phyloP scores from a whole-genome alignment of 2,797 vertebrate genomes.

The Chrosomus eos region DNA sequence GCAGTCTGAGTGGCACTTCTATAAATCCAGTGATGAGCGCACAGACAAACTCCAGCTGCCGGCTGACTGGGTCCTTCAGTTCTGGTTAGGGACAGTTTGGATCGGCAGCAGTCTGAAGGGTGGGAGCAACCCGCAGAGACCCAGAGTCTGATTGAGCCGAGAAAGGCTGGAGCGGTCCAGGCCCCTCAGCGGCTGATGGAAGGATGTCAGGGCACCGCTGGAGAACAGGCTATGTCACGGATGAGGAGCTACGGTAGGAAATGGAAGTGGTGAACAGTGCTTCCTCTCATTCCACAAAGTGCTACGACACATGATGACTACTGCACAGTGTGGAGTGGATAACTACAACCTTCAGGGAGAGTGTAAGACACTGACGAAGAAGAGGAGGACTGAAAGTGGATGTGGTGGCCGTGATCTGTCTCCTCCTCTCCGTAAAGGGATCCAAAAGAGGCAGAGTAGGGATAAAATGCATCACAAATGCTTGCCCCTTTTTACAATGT shows the following conservation, averaged over 20 bases:
- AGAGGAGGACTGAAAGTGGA: conserved; percentile 26
- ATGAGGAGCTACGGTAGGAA: conserved; percentile 27
- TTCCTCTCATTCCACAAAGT: conserved; percentile 49
- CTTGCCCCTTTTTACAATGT: conserved; percentile 60
- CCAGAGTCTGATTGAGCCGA: conserved; percentile 39
- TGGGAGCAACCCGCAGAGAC: conserved; percentile 30
- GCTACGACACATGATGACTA: conserved; percentile 23
- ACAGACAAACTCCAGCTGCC: conserved; percentile 92
- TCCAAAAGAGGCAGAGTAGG: conserved; percentile 36
- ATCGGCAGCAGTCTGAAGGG: conserved; percentile 41
- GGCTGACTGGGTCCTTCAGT: conserved; percentile 91
- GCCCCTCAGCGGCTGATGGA: conserved; percentile 33
- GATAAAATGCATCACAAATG: conserved; percentile 68
- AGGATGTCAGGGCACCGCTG: conserved; percentile 13
- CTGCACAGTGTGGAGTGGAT: conserved; percentile 26
- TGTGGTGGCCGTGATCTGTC: neutral
- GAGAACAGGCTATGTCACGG: conserved; percentile 29
- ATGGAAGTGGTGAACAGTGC: conserved; percentile 29
- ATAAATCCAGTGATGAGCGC: conserved; percentile 96
- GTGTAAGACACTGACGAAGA: conserved; percentile 10
- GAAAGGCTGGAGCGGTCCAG: conserved; percentile 12
- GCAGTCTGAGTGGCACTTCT: conserved; percentile 91
- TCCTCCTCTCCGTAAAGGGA: conserved; percentile 44
- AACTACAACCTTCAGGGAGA: conserved; percentile 21
- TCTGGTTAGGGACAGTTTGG: conserved; percentile 81